Percentiles rank a stretch among this genome's conserved stretches.
These are phyloP conservation scores for Hecatera dysodea DNA, from an alignment of 2,888 invertebrate species.

Conservation along the genomic window DNA sequence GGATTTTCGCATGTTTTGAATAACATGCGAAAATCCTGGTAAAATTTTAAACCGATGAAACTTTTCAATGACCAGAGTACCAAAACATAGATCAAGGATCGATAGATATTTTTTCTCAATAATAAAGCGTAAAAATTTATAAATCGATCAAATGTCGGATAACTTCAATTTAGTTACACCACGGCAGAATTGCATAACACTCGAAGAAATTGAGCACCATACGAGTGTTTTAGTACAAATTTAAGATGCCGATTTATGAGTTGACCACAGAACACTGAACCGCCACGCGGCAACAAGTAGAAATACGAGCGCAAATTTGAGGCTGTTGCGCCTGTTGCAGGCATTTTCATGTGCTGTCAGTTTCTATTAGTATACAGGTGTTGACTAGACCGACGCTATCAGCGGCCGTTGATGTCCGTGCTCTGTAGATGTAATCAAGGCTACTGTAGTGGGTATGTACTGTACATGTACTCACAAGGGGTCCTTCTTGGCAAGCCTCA, in stretches of 20 bases:
- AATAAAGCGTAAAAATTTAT: no score
- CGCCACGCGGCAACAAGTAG: not conserved
- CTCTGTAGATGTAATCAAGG: not conserved
- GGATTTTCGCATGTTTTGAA: no score
- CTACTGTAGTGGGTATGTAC: not conserved
- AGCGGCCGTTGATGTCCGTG: not conserved
- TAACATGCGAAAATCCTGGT: no score
- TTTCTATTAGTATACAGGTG: no score
- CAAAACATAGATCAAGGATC: no score
- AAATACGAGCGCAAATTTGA: not conserved
- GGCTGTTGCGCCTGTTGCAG: not conserved
- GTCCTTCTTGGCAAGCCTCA: slow-evolving; percentile 64
- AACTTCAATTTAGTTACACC: no score
- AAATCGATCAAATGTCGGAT: no score
- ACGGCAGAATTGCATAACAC: no score
- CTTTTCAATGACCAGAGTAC: no score
- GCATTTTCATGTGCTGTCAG: not conserved
- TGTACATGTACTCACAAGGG: slow-evolving; percentile 74
- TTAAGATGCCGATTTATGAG: not conserved
- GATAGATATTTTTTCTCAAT: no score
- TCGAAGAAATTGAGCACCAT: not conserved
- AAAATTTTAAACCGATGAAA: no score
- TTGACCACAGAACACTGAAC: not conserved
- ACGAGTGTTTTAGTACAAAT: not conserved
- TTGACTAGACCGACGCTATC: not conserved